Conservation (phyloP, 2,888 invertebrate genomes). For the Leucophora obtusa region DNA sequence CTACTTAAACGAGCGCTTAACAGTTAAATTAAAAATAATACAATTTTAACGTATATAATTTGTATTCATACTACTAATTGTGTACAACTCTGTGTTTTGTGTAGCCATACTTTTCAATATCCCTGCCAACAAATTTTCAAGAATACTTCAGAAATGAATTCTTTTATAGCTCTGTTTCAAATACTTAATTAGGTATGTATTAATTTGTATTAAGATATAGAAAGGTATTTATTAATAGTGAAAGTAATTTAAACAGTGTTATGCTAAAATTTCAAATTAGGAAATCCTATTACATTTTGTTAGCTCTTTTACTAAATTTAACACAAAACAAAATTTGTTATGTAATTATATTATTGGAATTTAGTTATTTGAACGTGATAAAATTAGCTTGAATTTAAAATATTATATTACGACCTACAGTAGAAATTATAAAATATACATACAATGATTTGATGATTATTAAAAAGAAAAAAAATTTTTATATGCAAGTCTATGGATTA, state of each 20-base stretch:
- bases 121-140: too few relatives aligned
- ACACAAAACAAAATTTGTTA: slow-evolving; percentile 45
- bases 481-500: too few relatives aligned
- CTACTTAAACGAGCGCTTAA: too few relatives aligned
- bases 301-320: slow-evolving; percentile 40
- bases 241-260: not conserved
- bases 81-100: too few relatives aligned
- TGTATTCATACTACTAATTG: too few relatives aligned
- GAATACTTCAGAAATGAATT: too few relatives aligned
- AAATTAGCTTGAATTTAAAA: slow-evolving; percentile 43
- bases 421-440: not conserved
- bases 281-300: not conserved
- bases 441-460: too few relatives aligned
- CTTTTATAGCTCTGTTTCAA: too few relatives aligned
- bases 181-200: not conserved
- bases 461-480: slow-evolving; percentile 7
- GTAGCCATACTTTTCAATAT: too few relatives aligned
- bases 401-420: slow-evolving; percentile 18
- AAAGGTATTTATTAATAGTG: not conserved
- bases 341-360: slow-evolving; percentile 33
- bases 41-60: too few relatives aligned
- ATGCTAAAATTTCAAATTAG: not conserved
- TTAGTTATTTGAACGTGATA: slow-evolving; percentile 38
- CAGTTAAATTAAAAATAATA: too few relatives aligned
- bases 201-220: not conserved